Evolutionary conservation across 2,113 vertebrate species (phyloP).

Genomic region (Eubucco bourcierii): DNA sequence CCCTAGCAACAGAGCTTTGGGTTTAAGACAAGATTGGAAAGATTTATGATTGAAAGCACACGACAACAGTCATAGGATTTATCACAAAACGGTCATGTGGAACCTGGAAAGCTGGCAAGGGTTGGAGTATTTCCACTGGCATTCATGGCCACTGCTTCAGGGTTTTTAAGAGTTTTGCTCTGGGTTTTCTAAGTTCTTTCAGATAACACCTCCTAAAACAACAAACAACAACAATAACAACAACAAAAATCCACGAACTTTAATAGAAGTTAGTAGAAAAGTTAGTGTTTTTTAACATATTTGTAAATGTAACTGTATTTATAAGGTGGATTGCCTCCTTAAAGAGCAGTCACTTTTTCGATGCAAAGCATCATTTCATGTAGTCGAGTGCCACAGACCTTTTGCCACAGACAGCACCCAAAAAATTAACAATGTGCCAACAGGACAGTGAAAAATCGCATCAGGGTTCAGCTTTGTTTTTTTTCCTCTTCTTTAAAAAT

Average conservation of each 20-base stretch:
- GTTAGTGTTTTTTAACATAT: neutral
- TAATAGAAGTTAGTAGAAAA: neutral
- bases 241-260: neutral
- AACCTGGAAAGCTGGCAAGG: neutral
- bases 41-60: neutral
- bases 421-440: neutral
- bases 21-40: neutral
- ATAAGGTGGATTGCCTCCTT: neutral
- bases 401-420: neutral
- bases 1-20: neutral
- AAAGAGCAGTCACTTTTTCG: neutral
- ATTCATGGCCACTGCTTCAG: neutral
- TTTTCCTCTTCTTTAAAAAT: neutral
- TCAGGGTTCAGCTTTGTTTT: neutral
- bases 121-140: neutral
- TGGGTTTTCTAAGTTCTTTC: neutral
- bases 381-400: neutral
- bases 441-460: neutral
- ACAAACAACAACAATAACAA: neutral
- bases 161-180: neutral
- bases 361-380: accelerated
- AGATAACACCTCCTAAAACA: neutral
- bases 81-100: neutral
- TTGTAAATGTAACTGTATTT: neutral
- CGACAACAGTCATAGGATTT: neutral